Conservation (phyloP, 2,113 vertebrate species). For the Sinocyclocheilus anshuiensis region DNA sequence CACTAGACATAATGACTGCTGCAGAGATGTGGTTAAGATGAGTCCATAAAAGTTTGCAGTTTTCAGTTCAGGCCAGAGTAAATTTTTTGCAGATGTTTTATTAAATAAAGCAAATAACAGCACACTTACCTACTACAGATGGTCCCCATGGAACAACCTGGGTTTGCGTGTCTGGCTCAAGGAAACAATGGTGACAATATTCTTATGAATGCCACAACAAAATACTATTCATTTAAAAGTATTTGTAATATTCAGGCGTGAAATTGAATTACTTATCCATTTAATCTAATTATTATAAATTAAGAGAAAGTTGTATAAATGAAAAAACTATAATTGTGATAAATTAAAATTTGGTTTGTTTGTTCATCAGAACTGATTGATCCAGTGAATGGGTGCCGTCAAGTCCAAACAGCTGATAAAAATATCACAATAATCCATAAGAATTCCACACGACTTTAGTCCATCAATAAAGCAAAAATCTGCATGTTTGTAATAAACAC, state of each 20-base stretch:
- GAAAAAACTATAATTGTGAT: neutral
- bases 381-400: no score
- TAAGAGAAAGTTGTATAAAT: neutral
- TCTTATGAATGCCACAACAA: neutral
- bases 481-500: no score
- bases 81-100: neutral
- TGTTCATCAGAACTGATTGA: no score
- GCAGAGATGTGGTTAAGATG: neutral
- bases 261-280: neutral
- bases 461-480: no score
- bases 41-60: constrained; percentile 9
- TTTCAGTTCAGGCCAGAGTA: constrained; percentile 11
- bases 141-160: neutral
- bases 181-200: neutral
- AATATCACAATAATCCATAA: no score
- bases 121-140: neutral
- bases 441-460: no score
- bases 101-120: neutral
- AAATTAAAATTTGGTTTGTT: neutral
- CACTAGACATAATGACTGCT: constrained; percentile 3
- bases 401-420: no score
- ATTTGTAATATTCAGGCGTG: no score
- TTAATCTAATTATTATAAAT: neutral
- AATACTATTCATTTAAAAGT: neutral
- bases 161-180: neutral